Evolutionary conservation across 2,113 vertebrate genomes (phyloP), one percentile per base, ranked within the genome.

Genomic region (Sclerurus mexicanus): DNA sequence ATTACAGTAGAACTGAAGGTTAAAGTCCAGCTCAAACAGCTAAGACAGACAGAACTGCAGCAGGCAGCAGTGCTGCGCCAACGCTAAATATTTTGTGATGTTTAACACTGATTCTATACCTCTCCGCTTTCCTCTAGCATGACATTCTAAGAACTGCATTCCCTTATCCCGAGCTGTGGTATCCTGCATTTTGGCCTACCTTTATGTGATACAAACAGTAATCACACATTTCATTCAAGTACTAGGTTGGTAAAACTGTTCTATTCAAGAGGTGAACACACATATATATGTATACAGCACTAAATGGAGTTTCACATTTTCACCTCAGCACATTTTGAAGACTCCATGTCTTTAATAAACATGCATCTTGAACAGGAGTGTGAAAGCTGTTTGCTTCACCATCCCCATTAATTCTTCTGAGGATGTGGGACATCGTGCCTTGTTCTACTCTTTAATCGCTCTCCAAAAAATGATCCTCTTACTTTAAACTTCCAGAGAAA

Each of bases 401-500:
- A 84, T 69, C 33, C 16, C 35, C 42, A 50, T 23, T 71, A 96
- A 92, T 67, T 37, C 60, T 79, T 69, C 42, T 31, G 25, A 90
- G 68, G 28, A 92, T 83, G n/a, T 55, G 31, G 33, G 35, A 85
- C 35, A 59, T 46, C 0, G 0, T 58, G 87, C 52, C 66, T 44
- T 68, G 37, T 42, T 76, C 31, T 67, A 30, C 6, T 64, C 62
- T 91, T 89, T 94, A 82, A 87, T 31, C 2, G 0, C 33, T 50
- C 53, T 94, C 88, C 75, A 85, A 91, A 95, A 90, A 62, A 9
- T 0, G 0, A 95, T 79, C 39, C 58, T 91, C 46, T 69, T 69
- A 58, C 40, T 76, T 66, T 42, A n/a, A 87, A 40, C 77, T 94
- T 96, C 81, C 66, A 89, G 74, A 79, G 44, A 93, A 95, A 85